Base-by-base conservation (phyloP, 2,888 invertebrate species). In the Synergus laeviventris region DNA sequence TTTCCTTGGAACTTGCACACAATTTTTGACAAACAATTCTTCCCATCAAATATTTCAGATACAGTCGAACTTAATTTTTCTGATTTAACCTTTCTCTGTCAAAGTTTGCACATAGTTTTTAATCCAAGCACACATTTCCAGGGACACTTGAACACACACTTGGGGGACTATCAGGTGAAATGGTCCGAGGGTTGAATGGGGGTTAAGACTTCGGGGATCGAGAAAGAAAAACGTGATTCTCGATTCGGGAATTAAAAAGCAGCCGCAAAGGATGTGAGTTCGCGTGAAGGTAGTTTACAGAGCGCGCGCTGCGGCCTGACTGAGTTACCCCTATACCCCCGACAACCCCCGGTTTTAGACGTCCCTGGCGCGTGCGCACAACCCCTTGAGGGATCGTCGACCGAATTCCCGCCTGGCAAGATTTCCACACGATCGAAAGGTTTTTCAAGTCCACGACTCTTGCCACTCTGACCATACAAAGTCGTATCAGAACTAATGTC, bases 261-360 rank as follows among this genome's bases (percentile, higher is more conserved):
- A 42, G 76, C 74, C 76, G 77, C 80, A 64, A 79, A 76, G 76
- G 42, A 77, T 78, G 78, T 81, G 82, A 77, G 83, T 82, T 78
- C 87, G 85, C 87, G 89, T 87, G 86, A 87, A 86, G 89, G 89
- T 87, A 90, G 89, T 89, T 88, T 87, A 89, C 91, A 86, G 89
- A 89, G 88, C 90, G 90, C 90, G 90, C 90, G 91, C 89, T 87
- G 89, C 90, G 90, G 90, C 90, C 87, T 89, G 90, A 91, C 91
- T 91, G 91, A 90, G 88, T 90, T 89, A 88, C 89, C 89, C 89
- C 88, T 87, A 86, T 86, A 85, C 89, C 86, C 86, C 83, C 84
- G 79, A 77, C 83, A 78, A 80, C 75, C 81, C 79, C 81, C 78
- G 76, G 75, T 79, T 60, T 73, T 70, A 74, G 78, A 59, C 79